Base-by-base conservation (phyloP, 2,888 invertebrate genomes). In the Calephelis perditalis region DNA sequence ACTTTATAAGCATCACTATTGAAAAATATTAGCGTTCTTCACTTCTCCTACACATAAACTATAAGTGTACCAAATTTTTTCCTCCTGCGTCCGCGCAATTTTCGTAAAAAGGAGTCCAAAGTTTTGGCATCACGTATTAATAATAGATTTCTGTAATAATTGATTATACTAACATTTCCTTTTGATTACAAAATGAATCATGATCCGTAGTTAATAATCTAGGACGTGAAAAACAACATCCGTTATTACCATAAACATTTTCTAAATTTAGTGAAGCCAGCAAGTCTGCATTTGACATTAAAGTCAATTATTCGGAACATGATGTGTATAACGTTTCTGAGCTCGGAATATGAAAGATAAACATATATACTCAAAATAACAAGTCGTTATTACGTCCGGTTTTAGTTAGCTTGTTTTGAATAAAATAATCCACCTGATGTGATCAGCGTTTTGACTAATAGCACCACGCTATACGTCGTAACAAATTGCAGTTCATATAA, bases 201-300 rank as follows among this genome's bases (percentile, higher is more conserved):
- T 45, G 12, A 9, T 8, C 43, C 36, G 36, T 5, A n/a, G n/a
- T 11, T 54, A 35, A 54, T 54, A 54, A 54, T 36, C 52, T 36
- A 54, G 36, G 11, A 54, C 10, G 52, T 54, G 52, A 54, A 54
- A 78, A 72, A 74, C 78, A 77, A 78, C 86, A 83, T 89, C 89
- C 89, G 86, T 73, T 77, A 77, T 77, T 77, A 71, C 70, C 71
- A 74, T 88, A 88, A 89, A 89, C 88, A 88, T 76, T 71, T 73
- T 78, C 86, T 82, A 81, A 86, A 87, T 79, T 75, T 78, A 82
- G 79, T 75, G 70, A 70, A 66, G 68, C 73, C 75, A 71, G 72
- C 71, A 68, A 71, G 74, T 65, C 65, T 76, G 64, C 65, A 80
- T 85, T 84, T 87, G 84, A 86, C 84, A 84, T 65, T 64, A 68